Evolutionary conservation across 2,797 vertebrate species (phyloP), one percentile per base, ranked within the genome.

Genomic region (Helostoma temminkii): DNA sequence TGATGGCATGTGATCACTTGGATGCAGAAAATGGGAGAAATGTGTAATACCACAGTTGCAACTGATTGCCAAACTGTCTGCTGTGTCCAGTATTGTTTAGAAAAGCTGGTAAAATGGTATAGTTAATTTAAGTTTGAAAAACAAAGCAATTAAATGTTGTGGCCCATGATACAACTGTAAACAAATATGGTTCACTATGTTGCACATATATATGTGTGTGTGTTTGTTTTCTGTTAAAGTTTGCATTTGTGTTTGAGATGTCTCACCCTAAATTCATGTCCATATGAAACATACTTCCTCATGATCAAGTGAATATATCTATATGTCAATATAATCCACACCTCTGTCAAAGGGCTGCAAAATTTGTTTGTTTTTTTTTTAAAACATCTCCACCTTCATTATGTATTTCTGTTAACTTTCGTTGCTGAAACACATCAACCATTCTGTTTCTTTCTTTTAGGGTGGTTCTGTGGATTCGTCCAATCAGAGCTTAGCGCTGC

Each of bases 381-480:
- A n/a, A 43, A 81, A 62, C 67, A 49, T 72, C 54, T 58, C 81
- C 66, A n/a, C 56, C 72, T 63, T 71, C 10, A 1, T 83, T 80
- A 83, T 41, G 32, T 76, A 46, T 57, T 25, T 66, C 32, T 19
- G 18, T 71, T 74, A 83, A 65, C 83, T 87, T 78, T 81, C 78
- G 64, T 56, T 61, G 6, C 64, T 85, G 19, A 78, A 66, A 61
- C 56, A 32, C 9, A 0, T 9, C 0, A 6, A 50, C 36, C 22
- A 37, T 52, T 36, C 57, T 32, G 58, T 58, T 85, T 82, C 74
- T 61, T 77, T 55, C 88, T 93, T 93, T 68, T 91, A 99, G 98
- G 98, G 97, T 50, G 98, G 98, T 83, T 98, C 95, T 73, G 95
- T 98, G 79, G 98, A 98, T 89, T 99, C 98, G 0, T 92, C 95